Conservation (phyloP, 2,113 vertebrate genomes). For the Zootoca vivipara region DNA sequence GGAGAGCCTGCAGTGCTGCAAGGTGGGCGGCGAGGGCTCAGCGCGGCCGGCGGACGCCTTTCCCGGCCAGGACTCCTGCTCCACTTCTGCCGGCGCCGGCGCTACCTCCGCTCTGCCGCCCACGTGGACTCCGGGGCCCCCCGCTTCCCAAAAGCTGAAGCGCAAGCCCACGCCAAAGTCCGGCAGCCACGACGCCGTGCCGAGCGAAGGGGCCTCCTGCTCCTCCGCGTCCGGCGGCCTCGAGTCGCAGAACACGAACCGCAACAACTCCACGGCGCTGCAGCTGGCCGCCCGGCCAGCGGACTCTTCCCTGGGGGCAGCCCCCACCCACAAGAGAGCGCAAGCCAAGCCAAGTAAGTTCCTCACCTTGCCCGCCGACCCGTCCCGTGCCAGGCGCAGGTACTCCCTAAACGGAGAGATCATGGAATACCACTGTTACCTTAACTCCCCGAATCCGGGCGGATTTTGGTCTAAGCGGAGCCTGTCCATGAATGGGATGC, state of each 20-base stretch:
- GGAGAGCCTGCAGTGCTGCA: constrained; percentile 82
- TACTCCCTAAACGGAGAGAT: constrained; percentile 87
- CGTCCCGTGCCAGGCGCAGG: constrained; percentile 83
- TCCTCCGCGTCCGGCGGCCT: constrained; percentile 43
- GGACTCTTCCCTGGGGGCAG: constrained; percentile 66
- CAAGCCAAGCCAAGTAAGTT: constrained; percentile 87
- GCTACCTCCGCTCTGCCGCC: constrained; percentile 86
- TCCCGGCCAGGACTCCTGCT: constrained; percentile 84
- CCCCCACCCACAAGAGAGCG: constrained; percentile 81
- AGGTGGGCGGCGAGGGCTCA: constrained; percentile 72
- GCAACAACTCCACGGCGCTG: constrained; percentile 93
- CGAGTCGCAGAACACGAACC: constrained; percentile 93
- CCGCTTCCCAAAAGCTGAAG: constrained; percentile 86
- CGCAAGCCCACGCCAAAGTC: constrained; percentile 85
- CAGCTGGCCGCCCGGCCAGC: constrained; percentile 69
- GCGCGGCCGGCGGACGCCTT: constrained; percentile 79
- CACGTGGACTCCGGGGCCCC: constrained; percentile 84
- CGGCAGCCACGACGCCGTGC: constrained; percentile 56
- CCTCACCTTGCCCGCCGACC: constrained; percentile 88
- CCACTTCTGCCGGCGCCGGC: constrained; percentile 79
- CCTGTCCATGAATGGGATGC: constrained; percentile 90
- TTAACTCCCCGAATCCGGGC: constrained; percentile 71
- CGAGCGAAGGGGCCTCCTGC: constrained; percentile 72
- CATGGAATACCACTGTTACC: constrained; percentile 70
- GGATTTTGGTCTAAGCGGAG: constrained; percentile 86